A percentile compares a stretch with the other conserved stretches of the same genome.
Conservation (phyloP, 2,888 invertebrate genomes). For the Carterocephalus palaemon region DNA sequence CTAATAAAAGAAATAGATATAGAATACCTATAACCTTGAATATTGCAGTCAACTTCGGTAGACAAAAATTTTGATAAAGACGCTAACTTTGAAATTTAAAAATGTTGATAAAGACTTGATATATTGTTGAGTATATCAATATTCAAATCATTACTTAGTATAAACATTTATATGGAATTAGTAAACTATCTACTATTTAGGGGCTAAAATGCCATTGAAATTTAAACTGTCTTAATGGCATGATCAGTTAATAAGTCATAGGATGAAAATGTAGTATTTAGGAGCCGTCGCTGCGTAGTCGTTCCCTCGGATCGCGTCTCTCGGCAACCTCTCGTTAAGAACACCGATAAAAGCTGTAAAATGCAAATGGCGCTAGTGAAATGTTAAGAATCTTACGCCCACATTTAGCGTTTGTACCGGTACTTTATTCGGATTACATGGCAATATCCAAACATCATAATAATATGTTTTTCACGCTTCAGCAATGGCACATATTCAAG, state of each 20-base stretch:
- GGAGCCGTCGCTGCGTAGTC: constrained; percentile 49
- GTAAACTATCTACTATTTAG: too few relatives aligned
- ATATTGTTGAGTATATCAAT: too few relatives aligned
- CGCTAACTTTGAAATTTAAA: too few relatives aligned
- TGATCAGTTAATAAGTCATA: neutral
- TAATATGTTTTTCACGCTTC: constrained; percentile 1
- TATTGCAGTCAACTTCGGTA: too few relatives aligned
- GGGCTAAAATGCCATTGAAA: constrained; percentile 1
- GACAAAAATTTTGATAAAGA: too few relatives aligned
- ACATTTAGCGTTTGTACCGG: constrained; percentile 55
- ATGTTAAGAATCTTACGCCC: constrained; percentile 71
- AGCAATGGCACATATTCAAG: neutral
- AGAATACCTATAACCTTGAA: too few relatives aligned
- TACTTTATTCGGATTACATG: constrained; percentile 59
- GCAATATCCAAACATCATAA: constrained; percentile 33
- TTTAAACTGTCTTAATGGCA: too few relatives aligned
- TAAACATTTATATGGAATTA: too few relatives aligned
- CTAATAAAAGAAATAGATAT: too few relatives aligned
- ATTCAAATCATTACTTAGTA: too few relatives aligned
- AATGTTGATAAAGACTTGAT: too few relatives aligned
- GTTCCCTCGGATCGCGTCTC: too few relatives aligned
- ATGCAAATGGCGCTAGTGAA: constrained; percentile 72
- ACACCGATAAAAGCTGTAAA: constrained; percentile 75
- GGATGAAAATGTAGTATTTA: constrained; percentile 41
- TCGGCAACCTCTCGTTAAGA: constrained; percentile 58